These are phyloP conservation scores for Venustoraphidia nigricollis DNA, from an alignment of 2,888 invertebrate genomes.

Conservation along the genomic window DNA sequence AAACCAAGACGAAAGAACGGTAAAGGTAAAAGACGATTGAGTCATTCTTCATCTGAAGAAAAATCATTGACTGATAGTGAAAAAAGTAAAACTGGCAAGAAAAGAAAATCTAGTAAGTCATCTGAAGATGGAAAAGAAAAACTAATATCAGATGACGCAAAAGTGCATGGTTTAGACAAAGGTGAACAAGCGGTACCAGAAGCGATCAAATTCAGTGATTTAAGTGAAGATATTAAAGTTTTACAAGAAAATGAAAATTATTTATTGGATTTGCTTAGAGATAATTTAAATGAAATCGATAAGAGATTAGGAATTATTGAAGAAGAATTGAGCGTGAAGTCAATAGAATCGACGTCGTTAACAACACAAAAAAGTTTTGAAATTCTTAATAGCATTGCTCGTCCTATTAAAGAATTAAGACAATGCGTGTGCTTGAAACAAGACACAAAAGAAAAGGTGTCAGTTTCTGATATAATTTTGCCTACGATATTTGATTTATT, in stretches of 20 bases:
- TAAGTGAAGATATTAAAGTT: background rate
- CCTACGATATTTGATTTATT: background rate
- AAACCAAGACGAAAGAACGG: too few relatives aligned
- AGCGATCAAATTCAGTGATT: background rate
- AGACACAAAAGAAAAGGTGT: background rate
- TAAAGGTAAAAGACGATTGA: too few relatives aligned
- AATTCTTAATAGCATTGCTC: background rate
- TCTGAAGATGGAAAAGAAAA: too few relatives aligned
- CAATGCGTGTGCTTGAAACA: slow-evolving; percentile 3
- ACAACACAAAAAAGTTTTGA: background rate
- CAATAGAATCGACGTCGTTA: slow-evolving; percentile 16
- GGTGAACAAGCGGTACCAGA: too few relatives aligned
- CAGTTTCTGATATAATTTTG: too few relatives aligned
- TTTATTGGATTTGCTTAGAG: slow-evolving; percentile 1
- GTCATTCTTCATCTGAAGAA: too few relatives aligned
- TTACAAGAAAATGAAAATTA: slow-evolving; percentile 1
- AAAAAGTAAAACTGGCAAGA: too few relatives aligned
- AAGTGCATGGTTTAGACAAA: too few relatives aligned
- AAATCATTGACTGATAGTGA: too few relatives aligned
- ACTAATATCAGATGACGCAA: too few relatives aligned
- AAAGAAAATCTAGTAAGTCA: too few relatives aligned
- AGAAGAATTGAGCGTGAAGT: slow-evolving; percentile 46
- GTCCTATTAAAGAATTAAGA: slow-evolving; percentile 2
- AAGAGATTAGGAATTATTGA: slow-evolving; percentile 44
- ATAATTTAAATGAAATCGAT: slow-evolving; percentile 30